Percentiles rank a stretch among this genome's conserved stretches.
These are phyloP conservation scores for Myathropa florea DNA, from an alignment of 2,888 invertebrate genomes.

Conservation along the genomic window DNA sequence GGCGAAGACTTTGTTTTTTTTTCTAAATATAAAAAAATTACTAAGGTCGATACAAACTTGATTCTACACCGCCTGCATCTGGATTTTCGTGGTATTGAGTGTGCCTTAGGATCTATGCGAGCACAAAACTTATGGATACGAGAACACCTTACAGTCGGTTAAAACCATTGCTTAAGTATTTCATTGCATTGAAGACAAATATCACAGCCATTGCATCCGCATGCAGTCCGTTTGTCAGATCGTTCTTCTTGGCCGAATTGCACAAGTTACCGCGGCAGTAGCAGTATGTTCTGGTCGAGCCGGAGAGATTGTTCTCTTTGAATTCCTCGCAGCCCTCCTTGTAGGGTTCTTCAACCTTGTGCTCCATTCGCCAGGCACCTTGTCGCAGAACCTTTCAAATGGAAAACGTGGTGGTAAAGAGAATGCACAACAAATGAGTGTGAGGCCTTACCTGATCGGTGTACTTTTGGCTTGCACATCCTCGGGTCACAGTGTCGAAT, in stretches of 20 bases:
- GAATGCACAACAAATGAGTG: background rate
- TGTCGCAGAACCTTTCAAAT: conserved; percentile 82
- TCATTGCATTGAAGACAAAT: conserved; percentile 84
- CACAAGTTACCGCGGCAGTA: conserved; percentile 89
- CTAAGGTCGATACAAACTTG: background rate
- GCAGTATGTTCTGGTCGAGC: conserved; percentile 83
- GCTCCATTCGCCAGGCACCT: conserved; percentile 85
- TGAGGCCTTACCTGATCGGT: conserved; percentile 79
- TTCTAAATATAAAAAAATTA: background rate
- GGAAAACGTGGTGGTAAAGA: background rate
- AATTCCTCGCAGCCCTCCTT: conserved; percentile 85
- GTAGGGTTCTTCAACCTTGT: conserved; percentile 87
- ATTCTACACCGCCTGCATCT: background rate
- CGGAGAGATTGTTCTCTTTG: conserved; percentile 83
- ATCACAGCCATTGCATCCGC: conserved; percentile 85
- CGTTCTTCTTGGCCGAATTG: conserved; percentile 82
- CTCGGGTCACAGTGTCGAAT: conserved; percentile 81
- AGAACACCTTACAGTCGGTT: conserved; percentile 38
- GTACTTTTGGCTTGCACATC: conserved; percentile 89
- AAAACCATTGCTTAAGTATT: conserved; percentile 76
- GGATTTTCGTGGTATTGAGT: conserved; percentile 37
- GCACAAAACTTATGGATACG: background rate
- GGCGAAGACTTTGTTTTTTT: background rate
- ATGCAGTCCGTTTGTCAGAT: conserved; percentile 81
- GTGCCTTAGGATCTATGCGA: conserved; percentile 35